Evolutionary conservation across 2,888 invertebrate species (phyloP), one percentile per base, ranked within the genome.

Genomic region (Xylota segnis): DNA sequence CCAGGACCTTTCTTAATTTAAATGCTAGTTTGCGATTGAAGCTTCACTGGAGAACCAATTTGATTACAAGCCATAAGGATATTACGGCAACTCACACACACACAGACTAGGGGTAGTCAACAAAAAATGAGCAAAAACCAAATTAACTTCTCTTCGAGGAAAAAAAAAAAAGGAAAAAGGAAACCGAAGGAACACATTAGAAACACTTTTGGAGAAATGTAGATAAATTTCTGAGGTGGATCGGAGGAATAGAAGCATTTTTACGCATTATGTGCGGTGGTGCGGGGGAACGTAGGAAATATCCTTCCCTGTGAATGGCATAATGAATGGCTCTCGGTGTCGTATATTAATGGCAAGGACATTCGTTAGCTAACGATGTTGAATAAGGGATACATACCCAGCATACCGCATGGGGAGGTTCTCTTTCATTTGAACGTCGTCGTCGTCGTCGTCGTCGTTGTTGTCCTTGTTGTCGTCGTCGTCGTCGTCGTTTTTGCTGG

Each of bases 341-440:
- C 84, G 81, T 84, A 76, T 81, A 84, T 84, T 81, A 84, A 84
- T 84, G 79, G 81, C 75, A 75, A 84, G 81, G 84, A 84, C 81
- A 81, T 84, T 81, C 65, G 75, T 76, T 81, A 75, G 70, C 65
- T 77, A 63, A 59, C 50, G 70, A 84, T 68, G 74, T 61, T 81
- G 81, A 75, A 75, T 70, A 75, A 70, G 59, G 66, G 56, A 71
- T 54, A 23, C 34, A 72, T 16, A 52, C 40, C 5, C 10, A 32
- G 43, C 40, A 56, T 37, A 37, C 14, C 47, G 9, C 34, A 56
- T 68, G 50, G 9, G 74, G 59, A 70, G 50, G 45, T 70, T 29
- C 32, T 75, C 23, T 56, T 65, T 58, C 52, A 47, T 6, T 37
- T n/a, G 14, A 16, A 16, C 12, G 50, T 47, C 6, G 40, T 56